These are phyloP conservation scores for Acanthacorydalis orientalis DNA, from an alignment of 2,888 invertebrate genomes.

Conservation along the genomic window DNA sequence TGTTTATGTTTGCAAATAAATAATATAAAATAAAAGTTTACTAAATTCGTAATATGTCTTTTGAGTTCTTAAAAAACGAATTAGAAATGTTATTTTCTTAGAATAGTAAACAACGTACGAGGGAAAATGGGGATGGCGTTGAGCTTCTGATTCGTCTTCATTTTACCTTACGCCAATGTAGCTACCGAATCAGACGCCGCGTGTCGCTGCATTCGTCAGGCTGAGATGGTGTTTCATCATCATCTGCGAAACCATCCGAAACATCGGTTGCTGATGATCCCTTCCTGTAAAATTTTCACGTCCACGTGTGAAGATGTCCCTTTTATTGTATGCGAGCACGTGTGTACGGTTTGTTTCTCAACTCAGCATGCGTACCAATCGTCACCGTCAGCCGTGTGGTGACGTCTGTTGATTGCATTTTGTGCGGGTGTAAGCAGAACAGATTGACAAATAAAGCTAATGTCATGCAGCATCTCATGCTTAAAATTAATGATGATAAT, in stretches of 20 bases:
- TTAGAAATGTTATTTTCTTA: no score
- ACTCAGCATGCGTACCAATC: conserved; percentile 20
- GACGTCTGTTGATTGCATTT: conserved; percentile 15
- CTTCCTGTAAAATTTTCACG: neutral
- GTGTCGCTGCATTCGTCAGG: neutral
- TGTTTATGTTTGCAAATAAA: no score
- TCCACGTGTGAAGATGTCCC: neutral
- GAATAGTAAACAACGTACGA: no score
- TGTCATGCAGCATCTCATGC: neutral
- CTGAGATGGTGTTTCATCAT: no score
- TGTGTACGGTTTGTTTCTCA: neutral
- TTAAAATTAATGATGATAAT: neutral
- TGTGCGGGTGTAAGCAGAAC: neutral
- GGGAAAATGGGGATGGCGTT: no score
- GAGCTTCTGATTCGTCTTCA: no score
- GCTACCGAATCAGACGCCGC: conserved; percentile 5
- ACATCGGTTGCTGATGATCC: neutral
- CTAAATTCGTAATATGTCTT: no score
- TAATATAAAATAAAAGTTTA: no score
- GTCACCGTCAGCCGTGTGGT: conserved; percentile 18
- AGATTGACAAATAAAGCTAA: neutral
- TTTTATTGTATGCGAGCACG: no score
- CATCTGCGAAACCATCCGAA: no score
- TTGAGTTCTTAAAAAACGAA: no score
- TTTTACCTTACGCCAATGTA: no score